A percentile compares a stretch with the other conserved stretches of the same genome.
Evolutionary conservation across 2,797 vertebrate genomes (phyloP).

Genomic region (Pipistrellus kuhlii): DNA sequence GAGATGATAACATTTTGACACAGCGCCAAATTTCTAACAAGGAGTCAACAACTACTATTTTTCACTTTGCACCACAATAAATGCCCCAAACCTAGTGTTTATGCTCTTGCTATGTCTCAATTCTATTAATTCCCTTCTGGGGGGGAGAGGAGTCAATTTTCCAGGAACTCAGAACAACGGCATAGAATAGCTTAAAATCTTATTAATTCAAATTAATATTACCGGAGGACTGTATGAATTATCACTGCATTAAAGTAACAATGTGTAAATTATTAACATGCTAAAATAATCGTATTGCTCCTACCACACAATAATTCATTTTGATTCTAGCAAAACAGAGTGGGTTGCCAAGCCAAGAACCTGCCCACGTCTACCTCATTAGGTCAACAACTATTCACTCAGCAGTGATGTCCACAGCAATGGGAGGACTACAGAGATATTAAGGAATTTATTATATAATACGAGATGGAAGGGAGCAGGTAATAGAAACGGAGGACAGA

Average conservation of each 20-base stretch:
- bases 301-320: constrained; percentile 25
- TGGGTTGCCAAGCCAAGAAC: constrained; percentile 23
- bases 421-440: constrained; percentile 14
- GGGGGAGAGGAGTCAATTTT: neutral
- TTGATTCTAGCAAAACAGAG: constrained; percentile 14
- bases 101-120: constrained; percentile 6
- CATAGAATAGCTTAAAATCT: constrained; percentile 29
- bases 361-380: constrained; percentile 32
- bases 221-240: constrained; percentile 22
- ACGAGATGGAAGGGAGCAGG: neutral
- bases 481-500: neutral
- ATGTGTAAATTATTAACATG: constrained; percentile 47
- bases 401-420: neutral
- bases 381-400: neutral
- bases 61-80: constrained; percentile 17
- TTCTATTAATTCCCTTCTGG: constrained; percentile 39
- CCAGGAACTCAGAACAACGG: neutral
- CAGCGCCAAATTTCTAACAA: constrained; percentile 13
- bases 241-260: constrained; percentile 50
- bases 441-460: neutral
- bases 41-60: neutral
- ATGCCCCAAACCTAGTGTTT: neutral
- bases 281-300: constrained; percentile 24
- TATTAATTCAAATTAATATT: constrained; percentile 55
- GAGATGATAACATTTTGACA: neutral